Base-by-base conservation (phyloP, 2,888 invertebrate genomes). In the Drosophila stalkeri region DNA sequence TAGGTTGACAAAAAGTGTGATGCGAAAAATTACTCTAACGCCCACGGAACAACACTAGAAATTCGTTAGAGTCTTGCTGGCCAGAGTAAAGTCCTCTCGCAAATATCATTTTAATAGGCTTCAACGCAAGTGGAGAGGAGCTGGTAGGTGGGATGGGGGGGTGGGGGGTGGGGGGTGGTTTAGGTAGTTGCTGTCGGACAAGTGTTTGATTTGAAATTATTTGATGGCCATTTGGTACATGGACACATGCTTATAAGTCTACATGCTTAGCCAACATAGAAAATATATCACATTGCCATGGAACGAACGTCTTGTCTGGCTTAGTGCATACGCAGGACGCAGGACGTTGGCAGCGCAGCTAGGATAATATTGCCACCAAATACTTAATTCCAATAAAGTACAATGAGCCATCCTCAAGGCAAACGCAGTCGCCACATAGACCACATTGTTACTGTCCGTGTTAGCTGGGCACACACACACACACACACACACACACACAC, bases 131-230 rank as follows among this genome's bases (percentile, higher is more conserved):
- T n/a, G 16, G 8, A 0, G 37, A 37, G 16, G n/a, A n/a, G n/a
- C n/a, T n/a, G n/a, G n/a, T n/a, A n/a, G n/a, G n/a, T n/a, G n/a
- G n/a, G n/a, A n/a, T n/a, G 16, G 8, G 0, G 37, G 16, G 16
- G 14, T n/a, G 16, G 8, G 0, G 37, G 16, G 16, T 2, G 9
- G 0, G 33, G 37, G 7, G 14, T 0, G 12, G 11, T 3, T 9
- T 3, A 2, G 9, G 33, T 11, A 33, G 33, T 9, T 1, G 35
- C 11, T 35, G 43, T 11, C 31, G 79, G 69, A 67, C 67, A 81
- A 81, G 66, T 63, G 69, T 66, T 79, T 86, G 85, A 82, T 86
- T 78, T 79, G 87, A 86, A 82, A 72, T 86, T 86, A 82, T 82
- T 82, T 68, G 52, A 72, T 77, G 72, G 47, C 49, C 46, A 23